Percentiles rank a stretch among this genome's conserved stretches.
These are phyloP conservation scores for Scleropages formosus DNA, from an alignment of 2,797 vertebrate species.

Conservation along the genomic window DNA sequence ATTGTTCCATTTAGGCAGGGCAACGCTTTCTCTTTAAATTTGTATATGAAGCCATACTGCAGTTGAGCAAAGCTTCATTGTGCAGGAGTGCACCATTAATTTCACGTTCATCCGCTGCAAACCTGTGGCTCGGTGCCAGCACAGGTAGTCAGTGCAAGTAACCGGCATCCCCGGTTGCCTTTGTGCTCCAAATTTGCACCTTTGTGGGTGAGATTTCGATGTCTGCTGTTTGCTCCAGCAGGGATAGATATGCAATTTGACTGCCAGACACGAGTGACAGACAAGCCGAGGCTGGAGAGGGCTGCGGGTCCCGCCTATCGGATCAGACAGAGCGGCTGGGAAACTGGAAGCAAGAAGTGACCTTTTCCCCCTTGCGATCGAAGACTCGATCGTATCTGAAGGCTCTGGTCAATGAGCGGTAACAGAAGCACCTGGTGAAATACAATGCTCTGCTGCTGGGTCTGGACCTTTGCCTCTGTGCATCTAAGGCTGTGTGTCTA, in stretches of 20 bases:
- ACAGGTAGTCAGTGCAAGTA: not conserved
- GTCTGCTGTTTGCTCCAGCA: constrained; percentile 3
- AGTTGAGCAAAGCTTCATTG: no score
- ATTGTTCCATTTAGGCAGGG: no score
- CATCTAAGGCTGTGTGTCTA: not conserved
- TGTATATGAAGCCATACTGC: no score
- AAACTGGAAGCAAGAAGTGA: constrained; percentile 69
- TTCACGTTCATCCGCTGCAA: no score
- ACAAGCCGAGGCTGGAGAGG: not conserved
- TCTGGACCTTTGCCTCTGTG: not conserved
- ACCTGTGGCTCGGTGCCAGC: no score
- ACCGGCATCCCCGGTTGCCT: constrained; percentile 17
- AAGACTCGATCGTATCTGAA: constrained; percentile 52
- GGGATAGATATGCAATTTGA: constrained; percentile 27
- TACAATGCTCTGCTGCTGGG: not conserved
- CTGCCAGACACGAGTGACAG: constrained; percentile 25
- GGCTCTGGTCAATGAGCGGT: constrained; percentile 42
- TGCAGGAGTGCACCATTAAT: no score
- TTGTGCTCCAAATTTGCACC: constrained; percentile 18
- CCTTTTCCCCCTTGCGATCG: constrained; percentile 65
- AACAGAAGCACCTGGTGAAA: constrained; percentile 26
- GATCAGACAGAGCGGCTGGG: constrained; percentile 51
- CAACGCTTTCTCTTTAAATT: no score
- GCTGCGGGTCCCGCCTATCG: constrained; percentile 16
- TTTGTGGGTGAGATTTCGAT: not conserved